phyloP scores from a whole-genome alignment of 2,113 vertebrate genomes.

The Leptobrachium ailaonicum region DNA sequence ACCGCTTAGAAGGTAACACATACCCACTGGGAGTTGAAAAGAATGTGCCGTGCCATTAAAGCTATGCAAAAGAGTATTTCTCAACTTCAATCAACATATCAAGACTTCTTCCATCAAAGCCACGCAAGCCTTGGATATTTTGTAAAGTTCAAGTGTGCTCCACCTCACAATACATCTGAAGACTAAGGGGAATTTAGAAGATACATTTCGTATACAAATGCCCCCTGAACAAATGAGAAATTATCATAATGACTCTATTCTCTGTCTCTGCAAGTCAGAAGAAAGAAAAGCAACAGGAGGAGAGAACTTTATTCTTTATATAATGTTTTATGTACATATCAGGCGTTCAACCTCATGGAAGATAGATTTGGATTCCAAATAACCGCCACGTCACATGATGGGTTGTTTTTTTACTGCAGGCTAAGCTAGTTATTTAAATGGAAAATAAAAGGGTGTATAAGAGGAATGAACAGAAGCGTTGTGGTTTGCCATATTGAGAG shows the following conservation, averaged over 20 bases:
- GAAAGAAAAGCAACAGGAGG: neutral
- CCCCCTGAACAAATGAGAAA: conserved; percentile 18
- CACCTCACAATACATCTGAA: neutral
- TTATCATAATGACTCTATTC: conserved; percentile 18
- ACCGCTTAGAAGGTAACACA: conserved; percentile 6
- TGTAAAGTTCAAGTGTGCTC: conserved; percentile 15
- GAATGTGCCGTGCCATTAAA: conserved; percentile 23
- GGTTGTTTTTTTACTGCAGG: too few species aligned
- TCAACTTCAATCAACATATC: conserved; percentile 30
- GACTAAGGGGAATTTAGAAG: conserved; percentile 13
- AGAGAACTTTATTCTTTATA: neutral
- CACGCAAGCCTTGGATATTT: conserved; percentile 22
- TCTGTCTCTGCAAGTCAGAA: neutral
- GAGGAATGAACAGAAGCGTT: too few species aligned
- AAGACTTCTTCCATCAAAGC: conserved; percentile 33
- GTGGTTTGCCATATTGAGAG: too few species aligned
- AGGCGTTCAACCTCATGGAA: too few species aligned
- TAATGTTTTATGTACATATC: neutral
- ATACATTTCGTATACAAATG: conserved; percentile 13
- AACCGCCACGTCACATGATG: too few species aligned
- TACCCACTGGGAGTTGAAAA: conserved; percentile 13
- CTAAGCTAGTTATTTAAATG: too few species aligned
- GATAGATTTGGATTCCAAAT: too few species aligned
- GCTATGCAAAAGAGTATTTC: conserved; percentile 15
- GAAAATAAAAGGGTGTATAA: too few species aligned